These are phyloP conservation scores for Columba guinea DNA, from an alignment of 2,797 vertebrate genomes.

Conservation along the genomic window DNA sequence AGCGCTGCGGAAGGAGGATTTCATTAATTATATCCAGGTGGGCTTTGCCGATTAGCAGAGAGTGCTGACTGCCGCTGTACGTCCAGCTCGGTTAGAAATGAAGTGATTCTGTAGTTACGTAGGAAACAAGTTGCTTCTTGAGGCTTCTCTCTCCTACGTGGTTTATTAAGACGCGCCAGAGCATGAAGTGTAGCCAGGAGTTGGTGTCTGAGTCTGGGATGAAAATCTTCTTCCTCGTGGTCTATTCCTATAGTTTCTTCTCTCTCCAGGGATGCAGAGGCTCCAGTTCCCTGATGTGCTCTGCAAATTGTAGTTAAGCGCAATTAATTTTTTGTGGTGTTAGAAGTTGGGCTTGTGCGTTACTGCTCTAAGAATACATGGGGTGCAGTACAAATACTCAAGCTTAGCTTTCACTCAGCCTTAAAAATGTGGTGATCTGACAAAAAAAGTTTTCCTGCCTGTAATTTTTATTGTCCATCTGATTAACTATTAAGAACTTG, in stretches of 20 bases:
- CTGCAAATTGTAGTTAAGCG: neutral
- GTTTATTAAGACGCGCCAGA: fast-evolving
- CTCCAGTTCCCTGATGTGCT: neutral
- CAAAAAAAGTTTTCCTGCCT: neutral
- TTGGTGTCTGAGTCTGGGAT: neutral
- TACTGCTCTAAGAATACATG: fast-evolving
- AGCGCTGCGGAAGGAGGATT: constrained; percentile 89
- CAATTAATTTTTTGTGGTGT: neutral
- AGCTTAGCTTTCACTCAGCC: neutral
- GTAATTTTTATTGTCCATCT: neutral
- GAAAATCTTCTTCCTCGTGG: neutral
- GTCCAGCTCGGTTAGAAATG: fast-evolving
- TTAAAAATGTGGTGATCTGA: neutral
- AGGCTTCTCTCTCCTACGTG: fast-evolving
- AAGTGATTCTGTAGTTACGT: fast-evolving
- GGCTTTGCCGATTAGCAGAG: neutral
- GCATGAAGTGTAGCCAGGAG: fast-evolving
- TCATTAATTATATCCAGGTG: constrained; percentile 93
- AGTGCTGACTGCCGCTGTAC: fast-evolving
- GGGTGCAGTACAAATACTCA: neutral
- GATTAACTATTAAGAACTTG: neutral
- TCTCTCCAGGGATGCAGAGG: neutral
- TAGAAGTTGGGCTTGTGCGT: neutral
- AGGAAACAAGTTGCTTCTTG: too few relatives aligned
- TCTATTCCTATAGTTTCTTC: neutral